Evolutionary conservation across 2,113 vertebrate genomes (phyloP).

Genomic region (Corythaixoides concolor): DNA sequence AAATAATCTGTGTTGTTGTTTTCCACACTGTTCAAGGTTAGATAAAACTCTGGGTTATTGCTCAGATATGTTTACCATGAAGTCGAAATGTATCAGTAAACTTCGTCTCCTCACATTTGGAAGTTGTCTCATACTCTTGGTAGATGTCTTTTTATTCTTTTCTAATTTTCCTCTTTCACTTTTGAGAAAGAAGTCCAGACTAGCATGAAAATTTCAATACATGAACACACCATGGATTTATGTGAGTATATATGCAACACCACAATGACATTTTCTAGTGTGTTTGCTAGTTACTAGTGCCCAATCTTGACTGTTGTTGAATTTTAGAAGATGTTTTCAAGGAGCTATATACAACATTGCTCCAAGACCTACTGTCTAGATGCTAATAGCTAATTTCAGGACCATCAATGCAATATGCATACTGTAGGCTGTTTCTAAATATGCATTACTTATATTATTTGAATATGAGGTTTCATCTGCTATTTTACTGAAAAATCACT

Average conservation of each 20-base stretch:
- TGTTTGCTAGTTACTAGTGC: neutral
- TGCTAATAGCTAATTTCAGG: neutral
- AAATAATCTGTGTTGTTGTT: neutral
- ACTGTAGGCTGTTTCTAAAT: neutral
- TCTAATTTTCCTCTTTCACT: neutral
- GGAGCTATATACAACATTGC: neutral
- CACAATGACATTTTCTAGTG: neutral
- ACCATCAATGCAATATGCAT: neutral
- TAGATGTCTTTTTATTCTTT: neutral
- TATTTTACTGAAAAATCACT: neutral
- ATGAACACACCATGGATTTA: neutral
- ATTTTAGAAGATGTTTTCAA: neutral
- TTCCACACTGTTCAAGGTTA: neutral
- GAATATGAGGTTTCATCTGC: neutral
- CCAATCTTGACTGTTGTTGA: neutral
- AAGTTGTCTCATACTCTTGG: neutral
- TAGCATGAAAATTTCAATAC: neutral
- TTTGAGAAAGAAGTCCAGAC: neutral
- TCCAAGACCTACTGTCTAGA: neutral
- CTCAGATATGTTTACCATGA: rapidly evolving
- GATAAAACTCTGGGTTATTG: neutral
- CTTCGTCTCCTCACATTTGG: neutral
- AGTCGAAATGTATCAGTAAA: neutral
- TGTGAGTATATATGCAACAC: neutral
- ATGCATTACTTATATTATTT: neutral